phyloP scores from a whole-genome alignment of 2,888 invertebrate species.

The Sminthurides aquaticus region DNA sequence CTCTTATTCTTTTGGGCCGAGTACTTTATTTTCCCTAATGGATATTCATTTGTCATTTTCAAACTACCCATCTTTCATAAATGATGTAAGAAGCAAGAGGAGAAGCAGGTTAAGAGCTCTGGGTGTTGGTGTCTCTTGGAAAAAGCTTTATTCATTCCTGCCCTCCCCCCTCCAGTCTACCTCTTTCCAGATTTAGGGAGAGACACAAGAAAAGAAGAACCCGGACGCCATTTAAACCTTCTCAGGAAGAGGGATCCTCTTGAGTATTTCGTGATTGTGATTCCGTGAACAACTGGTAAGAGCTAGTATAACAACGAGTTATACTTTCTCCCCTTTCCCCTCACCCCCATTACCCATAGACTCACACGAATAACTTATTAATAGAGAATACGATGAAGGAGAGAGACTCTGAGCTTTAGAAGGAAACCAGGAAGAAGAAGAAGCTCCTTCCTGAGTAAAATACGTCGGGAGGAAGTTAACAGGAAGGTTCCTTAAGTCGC shows the following conservation, averaged over 20 bases:
- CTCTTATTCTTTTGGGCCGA: conserved; percentile 6
- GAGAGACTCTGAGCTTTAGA: no score
- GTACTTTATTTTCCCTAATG: conserved; percentile 16
- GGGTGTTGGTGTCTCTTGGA: not conserved
- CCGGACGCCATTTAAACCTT: not conserved
- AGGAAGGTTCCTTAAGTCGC: no score
- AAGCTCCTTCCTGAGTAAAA: no score
- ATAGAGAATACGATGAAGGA: no score
- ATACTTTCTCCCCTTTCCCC: no score
- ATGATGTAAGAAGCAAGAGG: not conserved
- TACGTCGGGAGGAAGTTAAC: no score
- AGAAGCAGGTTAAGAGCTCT: not conserved
- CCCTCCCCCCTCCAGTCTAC: not conserved
- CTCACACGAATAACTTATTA: no score
- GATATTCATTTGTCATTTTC: conserved; percentile 22
- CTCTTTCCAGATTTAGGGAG: not conserved
- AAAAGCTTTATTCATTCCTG: not conserved
- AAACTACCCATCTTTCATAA: conserved; percentile 11
- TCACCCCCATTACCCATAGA: no score
- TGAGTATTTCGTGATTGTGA: not conserved
- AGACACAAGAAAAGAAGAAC: not conserved
- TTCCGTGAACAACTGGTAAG: not conserved
- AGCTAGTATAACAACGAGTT: no score
- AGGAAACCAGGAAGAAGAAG: no score
- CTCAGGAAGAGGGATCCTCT: not conserved